These are phyloP conservation scores for Volucella inflata DNA, from an alignment of 2,888 invertebrate genomes.

Conservation along the genomic window DNA sequence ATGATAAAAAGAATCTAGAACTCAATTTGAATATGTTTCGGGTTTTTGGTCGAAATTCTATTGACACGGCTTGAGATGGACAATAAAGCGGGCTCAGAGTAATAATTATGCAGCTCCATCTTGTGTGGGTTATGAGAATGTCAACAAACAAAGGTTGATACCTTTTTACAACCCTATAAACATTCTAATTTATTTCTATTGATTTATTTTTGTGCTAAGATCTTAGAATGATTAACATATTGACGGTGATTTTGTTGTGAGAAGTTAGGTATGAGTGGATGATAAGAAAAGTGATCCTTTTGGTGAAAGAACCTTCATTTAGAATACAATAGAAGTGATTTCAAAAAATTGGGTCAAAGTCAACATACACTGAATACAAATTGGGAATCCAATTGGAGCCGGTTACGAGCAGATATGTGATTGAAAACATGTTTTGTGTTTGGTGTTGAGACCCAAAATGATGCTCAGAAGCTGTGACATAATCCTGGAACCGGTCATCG, in stretches of 20 bases:
- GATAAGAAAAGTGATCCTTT: no score
- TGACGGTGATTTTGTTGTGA: background rate
- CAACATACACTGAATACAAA: no score
- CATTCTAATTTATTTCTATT: background rate
- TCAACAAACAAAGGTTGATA: background rate
- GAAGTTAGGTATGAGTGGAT: no score
- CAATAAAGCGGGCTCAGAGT: background rate
- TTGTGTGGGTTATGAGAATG: slow-evolving; percentile 4
- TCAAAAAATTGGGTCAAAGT: no score
- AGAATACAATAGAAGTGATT: no score
- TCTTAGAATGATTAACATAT: slow-evolving; percentile 11
- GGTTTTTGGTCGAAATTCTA: slow-evolving; percentile 1
- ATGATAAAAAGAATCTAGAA: slow-evolving; percentile 6
- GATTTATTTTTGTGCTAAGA: background rate
- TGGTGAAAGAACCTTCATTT: no score
- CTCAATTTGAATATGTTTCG: slow-evolving; percentile 9
- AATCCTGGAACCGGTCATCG: no score
- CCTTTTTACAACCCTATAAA: slow-evolving; percentile 1
- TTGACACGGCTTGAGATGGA: background rate
- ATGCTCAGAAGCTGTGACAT: no score
- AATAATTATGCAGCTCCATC: slow-evolving; percentile 1
- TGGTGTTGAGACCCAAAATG: no score
- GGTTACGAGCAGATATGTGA: no score
- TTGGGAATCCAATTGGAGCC: no score
- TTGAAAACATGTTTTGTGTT: no score